Conservation (phyloP, 2,888 invertebrate species). For the Dicranocentrus wangi region DNA sequence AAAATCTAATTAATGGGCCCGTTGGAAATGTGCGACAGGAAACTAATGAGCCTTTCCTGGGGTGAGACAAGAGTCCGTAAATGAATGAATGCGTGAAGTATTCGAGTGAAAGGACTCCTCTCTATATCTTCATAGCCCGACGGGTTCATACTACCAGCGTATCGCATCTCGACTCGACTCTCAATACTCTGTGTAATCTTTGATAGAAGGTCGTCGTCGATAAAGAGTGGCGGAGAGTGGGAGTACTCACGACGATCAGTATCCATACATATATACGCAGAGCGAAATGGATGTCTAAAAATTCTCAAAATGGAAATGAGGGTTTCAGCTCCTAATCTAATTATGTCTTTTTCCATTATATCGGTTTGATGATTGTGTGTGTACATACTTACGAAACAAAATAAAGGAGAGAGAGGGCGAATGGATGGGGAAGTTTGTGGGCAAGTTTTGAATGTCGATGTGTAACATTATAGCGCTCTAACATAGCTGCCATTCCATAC, state of each 20-base stretch:
- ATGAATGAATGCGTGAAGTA: slow-evolving; percentile 58
- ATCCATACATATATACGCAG: too few species aligned
- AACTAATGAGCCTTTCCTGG: slow-evolving; percentile 64
- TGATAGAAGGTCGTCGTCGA: slow-evolving; percentile 44
- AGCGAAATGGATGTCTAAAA: slow-evolving; percentile 20
- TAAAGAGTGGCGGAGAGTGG: slow-evolving; percentile 5
- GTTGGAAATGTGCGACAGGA: slow-evolving; percentile 61
- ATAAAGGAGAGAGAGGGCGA: slow-evolving; percentile 5
- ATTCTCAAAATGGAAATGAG: slow-evolving; percentile 59
- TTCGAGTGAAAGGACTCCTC: slow-evolving; percentile 52
- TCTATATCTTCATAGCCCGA: slow-evolving; percentile 42
- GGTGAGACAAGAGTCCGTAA: slow-evolving; percentile 49
- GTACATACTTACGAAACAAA: slow-evolving; percentile 34
- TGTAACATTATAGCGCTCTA: too few species aligned
- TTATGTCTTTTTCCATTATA: slow-evolving; percentile 61
- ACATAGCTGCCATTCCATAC: slow-evolving; percentile 31
- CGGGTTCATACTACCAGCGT: too few species aligned
- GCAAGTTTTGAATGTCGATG: too few species aligned
- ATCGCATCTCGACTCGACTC: not conserved
- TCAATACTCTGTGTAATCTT: slow-evolving; percentile 57
- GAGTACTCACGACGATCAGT: too few species aligned
- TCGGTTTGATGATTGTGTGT: slow-evolving; percentile 54
- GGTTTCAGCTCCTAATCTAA: slow-evolving; percentile 56
- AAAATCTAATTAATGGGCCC: slow-evolving; percentile 63
- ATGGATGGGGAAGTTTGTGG: not conserved